Conservation (phyloP, 2,113 vertebrate genomes). For the Microcebus tavaratra region DNA sequence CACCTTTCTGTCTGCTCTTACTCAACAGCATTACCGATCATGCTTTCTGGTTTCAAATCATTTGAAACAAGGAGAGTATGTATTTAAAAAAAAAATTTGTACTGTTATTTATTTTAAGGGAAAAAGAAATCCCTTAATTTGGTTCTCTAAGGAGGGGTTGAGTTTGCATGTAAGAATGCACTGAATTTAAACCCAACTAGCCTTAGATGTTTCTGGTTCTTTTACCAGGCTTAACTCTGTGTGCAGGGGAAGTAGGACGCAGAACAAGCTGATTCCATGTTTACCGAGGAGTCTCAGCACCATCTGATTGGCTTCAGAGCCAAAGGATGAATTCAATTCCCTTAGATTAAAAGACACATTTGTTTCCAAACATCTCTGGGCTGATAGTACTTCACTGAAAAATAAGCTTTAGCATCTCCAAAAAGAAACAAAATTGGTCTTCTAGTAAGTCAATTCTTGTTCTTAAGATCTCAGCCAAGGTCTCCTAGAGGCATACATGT, state of each 20-base stretch:
- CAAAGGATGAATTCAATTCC: not conserved
- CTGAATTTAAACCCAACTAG: not conserved
- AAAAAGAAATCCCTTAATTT: not conserved
- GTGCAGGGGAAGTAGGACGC: not conserved
- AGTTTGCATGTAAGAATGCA: not conserved
- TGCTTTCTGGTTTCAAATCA: slow-evolving; percentile 7
- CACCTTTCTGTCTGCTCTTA: slow-evolving; percentile 47
- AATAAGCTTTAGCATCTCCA: not conserved
- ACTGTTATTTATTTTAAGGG: not conserved
- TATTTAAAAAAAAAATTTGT: slow-evolving; percentile 62
- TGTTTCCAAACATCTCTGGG: not conserved
- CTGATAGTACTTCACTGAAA: not conserved
- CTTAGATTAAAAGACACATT: not conserved
- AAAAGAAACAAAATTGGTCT: not conserved
- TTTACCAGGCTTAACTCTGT: not conserved
- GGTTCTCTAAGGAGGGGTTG: not conserved
- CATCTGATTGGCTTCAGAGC: not conserved
- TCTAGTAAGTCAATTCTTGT: not conserved
- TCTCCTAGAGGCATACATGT: not conserved
- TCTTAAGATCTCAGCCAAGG: not conserved
- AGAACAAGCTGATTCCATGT: fast-evolving
- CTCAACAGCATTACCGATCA: slow-evolving; percentile 12
- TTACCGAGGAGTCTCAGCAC: not conserved
- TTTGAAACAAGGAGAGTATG: slow-evolving; percentile 20
- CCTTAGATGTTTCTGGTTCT: not conserved